Evolutionary conservation across 2,888 invertebrate species (phyloP), one percentile per base, ranked within the genome.

Genomic region (Argyra leucocephala): DNA sequence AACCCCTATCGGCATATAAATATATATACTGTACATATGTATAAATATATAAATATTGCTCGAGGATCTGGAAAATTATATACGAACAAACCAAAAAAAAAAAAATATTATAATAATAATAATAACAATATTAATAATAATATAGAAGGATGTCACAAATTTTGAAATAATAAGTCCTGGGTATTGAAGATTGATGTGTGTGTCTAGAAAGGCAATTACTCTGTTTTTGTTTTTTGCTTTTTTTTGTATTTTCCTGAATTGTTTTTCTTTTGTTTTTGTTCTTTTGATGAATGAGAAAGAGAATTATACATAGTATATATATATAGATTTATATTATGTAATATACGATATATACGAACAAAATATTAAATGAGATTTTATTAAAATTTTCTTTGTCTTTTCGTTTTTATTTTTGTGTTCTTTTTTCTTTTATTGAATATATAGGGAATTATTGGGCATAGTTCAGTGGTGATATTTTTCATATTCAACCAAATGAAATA

Each of bases 61-160:
- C 18, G 48, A 48, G 48, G 48, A 48, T 48, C 12, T 48, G 48
- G 48, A 48, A 48, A 18, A 2, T 48, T 48, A 48, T n/a, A 48
- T 48, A 48, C 12, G 12, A 48, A n/a, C 48, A 12, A 48, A 48
- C 15, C 6, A 37, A 5, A 15, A 15, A 5, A 37, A 37, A 2
- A 37, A 37, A 9, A 12, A 37, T 18, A 48, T 48, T 3, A 48
- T 48, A 48, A 48, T 18, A 48, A 48, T 18, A 48, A 48, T 15
- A 48, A 48, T 18, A 48, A n/a, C 48, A 6, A 48, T 18, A 48
- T 18, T 18, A 48, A 59, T 23, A 23, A 59, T 59, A 23, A 59
- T 59, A 59, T 23, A 59, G 23, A 59, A 59, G 59, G 59, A 59
- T 59, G 59, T 59, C 59, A 59, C 59, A 59, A 59, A 59, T 59